Conservation (phyloP, 2,797 vertebrate species). For the Anabacerthia variegaticeps region DNA sequence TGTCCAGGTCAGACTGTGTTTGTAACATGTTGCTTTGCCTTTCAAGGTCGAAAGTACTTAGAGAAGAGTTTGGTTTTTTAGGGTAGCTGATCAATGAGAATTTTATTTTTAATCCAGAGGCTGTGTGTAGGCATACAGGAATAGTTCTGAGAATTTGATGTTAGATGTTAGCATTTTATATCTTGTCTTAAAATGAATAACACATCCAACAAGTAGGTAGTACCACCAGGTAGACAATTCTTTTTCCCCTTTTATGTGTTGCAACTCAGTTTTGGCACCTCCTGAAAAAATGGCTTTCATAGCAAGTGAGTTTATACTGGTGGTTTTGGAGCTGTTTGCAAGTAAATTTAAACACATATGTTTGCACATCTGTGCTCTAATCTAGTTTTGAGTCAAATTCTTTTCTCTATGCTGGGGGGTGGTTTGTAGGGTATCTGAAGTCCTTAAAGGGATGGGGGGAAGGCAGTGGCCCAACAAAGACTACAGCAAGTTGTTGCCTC, state of each 20-base stretch:
- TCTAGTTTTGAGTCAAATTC: neutral
- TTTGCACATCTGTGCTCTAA: neutral
- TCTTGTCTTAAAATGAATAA: neutral
- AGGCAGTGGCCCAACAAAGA: neutral
- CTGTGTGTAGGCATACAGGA: neutral
- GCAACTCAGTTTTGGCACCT: neutral
- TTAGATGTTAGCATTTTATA: neutral
- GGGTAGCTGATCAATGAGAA: neutral
- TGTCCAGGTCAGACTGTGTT: neutral
- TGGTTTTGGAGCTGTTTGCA: neutral
- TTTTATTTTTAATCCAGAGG: neutral
- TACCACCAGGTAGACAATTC: neutral
- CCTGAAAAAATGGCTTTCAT: neutral
- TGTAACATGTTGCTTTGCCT: neutral
- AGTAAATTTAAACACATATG: neutral
- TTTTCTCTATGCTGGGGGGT: neutral
- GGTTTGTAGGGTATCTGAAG: neutral
- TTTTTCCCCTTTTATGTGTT: neutral
- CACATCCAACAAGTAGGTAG: neutral
- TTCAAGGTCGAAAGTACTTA: neutral
- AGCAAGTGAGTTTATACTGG: neutral
- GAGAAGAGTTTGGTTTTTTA: neutral
- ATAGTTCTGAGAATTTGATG: neutral
- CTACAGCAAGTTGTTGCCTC: neutral
- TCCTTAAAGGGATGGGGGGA: neutral